Evolutionary conservation across 1,140 invertebrate species (phyloP).

Genomic region (Galendromus occidentalis): DNA sequence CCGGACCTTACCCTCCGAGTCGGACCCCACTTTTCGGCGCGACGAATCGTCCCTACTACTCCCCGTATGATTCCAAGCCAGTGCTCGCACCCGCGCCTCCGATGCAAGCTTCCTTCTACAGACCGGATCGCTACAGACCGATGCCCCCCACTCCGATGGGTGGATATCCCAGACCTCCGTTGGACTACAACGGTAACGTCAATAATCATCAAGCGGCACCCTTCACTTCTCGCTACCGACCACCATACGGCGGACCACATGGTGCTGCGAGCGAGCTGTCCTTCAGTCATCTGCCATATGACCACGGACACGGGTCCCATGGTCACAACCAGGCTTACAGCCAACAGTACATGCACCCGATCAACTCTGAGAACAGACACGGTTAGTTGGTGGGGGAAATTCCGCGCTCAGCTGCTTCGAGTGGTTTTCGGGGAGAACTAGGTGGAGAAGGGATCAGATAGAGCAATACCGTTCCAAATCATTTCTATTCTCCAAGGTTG

Average conservation of each 20-base stretch:
- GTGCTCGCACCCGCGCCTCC: neutral
- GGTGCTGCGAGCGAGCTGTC: neutral
- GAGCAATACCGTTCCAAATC: neutral
- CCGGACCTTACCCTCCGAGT: neutral
- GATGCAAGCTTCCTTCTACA: neutral
- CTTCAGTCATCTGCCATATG: neutral
- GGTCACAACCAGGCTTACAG: no score
- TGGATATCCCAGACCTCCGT: no score
- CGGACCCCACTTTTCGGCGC: neutral
- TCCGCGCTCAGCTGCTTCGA: no score
- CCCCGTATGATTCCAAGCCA: neutral
- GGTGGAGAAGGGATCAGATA: no score
- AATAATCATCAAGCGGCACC: no score
- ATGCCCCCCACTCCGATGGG: neutral
- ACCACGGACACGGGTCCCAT: no score
- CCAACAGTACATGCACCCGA: no score
- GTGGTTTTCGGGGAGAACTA: no score
- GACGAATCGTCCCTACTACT: neutral
- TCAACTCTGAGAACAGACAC: no score
- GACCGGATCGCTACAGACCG: neutral
- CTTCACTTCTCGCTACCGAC: neutral
- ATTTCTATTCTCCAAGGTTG: neutral
- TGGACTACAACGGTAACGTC: no score
- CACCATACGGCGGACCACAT: neutral
- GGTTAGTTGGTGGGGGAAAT: no score